Percentiles rank a stretch among this genome's conserved stretches.
Conservation (phyloP, 2,888 invertebrate species). For the Acrocyrtus sp. region DNA sequence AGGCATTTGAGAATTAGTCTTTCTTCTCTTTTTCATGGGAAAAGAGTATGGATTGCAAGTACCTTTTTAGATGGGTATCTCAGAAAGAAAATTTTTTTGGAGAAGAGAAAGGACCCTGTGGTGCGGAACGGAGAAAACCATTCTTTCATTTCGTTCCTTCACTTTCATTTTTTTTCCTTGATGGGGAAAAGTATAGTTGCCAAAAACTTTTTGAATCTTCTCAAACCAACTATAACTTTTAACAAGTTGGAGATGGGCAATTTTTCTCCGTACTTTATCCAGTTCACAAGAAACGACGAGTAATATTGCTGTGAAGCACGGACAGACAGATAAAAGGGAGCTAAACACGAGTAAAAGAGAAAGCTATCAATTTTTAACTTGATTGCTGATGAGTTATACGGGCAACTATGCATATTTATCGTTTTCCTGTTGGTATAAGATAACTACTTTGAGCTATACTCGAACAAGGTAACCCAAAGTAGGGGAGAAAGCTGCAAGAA, state of each 20-base stretch:
- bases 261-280: conserved; percentile 25
- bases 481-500: neutral
- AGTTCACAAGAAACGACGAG: neutral
- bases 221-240: conserved; percentile 32
- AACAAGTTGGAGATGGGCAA: conserved; percentile 40
- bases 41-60: neutral
- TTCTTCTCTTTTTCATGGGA: neutral
- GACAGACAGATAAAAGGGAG: neutral
- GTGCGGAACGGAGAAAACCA: conserved; percentile 41
- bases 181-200: conserved; percentile 25
- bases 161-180: conserved; percentile 28
- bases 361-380: conserved; percentile 48
- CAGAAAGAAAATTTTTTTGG: neutral
- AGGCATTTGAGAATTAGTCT: neutral
- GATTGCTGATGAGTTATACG: conserved; percentile 46
- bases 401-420: too few relatives aligned
- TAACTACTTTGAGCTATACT: too few relatives aligned
- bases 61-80: neutral
- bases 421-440: too few relatives aligned
- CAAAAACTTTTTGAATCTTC: conserved; percentile 38
- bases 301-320: neutral
- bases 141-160: conserved; percentile 27
- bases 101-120: conserved; percentile 19
- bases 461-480: too few relatives aligned
- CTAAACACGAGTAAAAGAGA: conserved; percentile 21